phyloP scores from a whole-genome alignment of 2,888 invertebrate species.

The Trichogramma evanescens region DNA sequence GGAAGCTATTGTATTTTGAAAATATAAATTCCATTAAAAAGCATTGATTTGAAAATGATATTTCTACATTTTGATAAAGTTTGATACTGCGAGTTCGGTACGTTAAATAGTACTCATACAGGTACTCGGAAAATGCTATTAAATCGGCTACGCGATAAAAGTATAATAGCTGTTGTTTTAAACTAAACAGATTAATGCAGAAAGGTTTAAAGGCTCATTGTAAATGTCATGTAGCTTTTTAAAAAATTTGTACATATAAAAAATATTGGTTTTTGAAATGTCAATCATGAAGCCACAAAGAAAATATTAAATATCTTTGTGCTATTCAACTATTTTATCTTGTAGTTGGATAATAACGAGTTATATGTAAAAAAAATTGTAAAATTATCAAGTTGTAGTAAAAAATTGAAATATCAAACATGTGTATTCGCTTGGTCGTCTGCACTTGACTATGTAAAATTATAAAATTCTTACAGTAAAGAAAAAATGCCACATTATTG shows the following conservation, averaged over 20 bases:
- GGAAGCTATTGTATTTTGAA: constrained; percentile 1
- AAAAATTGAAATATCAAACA: constrained; percentile 8
- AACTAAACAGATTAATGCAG: too few relatives aligned
- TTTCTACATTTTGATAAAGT: too few relatives aligned
- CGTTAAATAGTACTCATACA: too few relatives aligned
- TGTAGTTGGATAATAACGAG: constrained; percentile 11
- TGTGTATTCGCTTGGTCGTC: constrained; percentile 8
- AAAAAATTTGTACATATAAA: constrained; percentile 13
- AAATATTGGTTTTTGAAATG: constrained; percentile 2
- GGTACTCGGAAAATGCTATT: neutral
- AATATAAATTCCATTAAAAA: neutral
- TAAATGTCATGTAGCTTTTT: constrained; percentile 7
- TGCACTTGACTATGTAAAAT: constrained; percentile 5
- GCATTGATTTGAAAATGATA: too few relatives aligned
- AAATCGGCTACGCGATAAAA: constrained; percentile 4
- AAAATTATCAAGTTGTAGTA: constrained; percentile 13
- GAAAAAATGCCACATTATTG: constrained; percentile 9
- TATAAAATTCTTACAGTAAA: constrained; percentile 1
- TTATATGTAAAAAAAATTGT: constrained; percentile 17
- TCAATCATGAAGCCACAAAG: constrained; percentile 10
- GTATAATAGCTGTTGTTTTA: neutral
- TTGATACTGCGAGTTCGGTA: too few relatives aligned
- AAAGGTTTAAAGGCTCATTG: too few relatives aligned
- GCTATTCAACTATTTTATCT: constrained; percentile 13
- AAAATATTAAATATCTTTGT: constrained; percentile 6